Base-by-base conservation (phyloP, 2,888 invertebrate species). In the Teinopalpus imperialis region DNA sequence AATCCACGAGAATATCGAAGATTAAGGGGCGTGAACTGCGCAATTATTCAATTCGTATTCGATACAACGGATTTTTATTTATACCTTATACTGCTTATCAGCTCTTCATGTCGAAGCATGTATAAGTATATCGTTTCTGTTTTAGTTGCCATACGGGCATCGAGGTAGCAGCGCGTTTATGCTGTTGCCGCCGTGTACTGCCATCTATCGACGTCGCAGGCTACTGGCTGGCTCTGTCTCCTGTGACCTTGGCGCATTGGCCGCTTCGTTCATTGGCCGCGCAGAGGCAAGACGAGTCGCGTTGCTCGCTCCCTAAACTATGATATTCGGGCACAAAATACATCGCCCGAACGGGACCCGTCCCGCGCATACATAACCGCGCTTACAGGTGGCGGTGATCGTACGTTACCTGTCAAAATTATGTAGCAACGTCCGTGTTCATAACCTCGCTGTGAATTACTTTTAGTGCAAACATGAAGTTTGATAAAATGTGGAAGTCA, bases 11-110 rank as follows among this genome's bases (percentile, higher is more conserved):
- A 13, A 13, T n/a, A 7, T 14, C 7, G 0, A 14, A n/a, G 29
- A n/a, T n/a, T 2, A 29, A 14, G 13, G 2, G 12, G 43, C 50
- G 47, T 48, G 26, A 41, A 52, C 44, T 54, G 55, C 54, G 66
- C 66, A 75, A 79, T 80, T 78, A 83, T 81, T 35, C 9, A 23
- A 16, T 39, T 83, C 76, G 77, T 75, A 83, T 81, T 81, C 80
- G 72, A 31, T 31, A 10, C 70, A 69, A 64, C 66, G 68, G 69
- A 71, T 78, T 81, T 81, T 81, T 83, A 79, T 82, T 79, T 81
- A 82, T 81, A 81, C 80, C 72, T 75, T 79, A 75, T 77, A 81
- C 77, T 72, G 80, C 85, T 86, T 86, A 87, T 87, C 87, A 81
- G 74, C 73, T 77, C 83, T 82, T 82, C 81, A 69, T 66, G 72